phyloP scores from a whole-genome alignment of 2,113 vertebrate species.

The Poeciliopsis prolifica region DNA sequence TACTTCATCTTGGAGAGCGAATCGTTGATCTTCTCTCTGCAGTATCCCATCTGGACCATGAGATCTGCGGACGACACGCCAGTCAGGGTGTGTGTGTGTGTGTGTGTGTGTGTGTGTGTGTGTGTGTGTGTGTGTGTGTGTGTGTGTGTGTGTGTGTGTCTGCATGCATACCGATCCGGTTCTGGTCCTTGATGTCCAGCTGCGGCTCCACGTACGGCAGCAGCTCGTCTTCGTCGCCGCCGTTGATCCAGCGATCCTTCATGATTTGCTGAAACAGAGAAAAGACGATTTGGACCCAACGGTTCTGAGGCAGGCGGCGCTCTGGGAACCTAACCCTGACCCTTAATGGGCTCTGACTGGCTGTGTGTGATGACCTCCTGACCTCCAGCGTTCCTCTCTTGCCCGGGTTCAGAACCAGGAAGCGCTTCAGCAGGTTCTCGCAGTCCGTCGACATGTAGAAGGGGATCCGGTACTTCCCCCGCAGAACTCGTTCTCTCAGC shows the following conservation, averaged over 20 bases:
- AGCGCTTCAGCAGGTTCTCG: conserved; percentile 92
- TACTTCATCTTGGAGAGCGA: conserved; percentile 54
- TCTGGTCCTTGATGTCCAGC: conserved; percentile 38
- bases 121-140: no score
- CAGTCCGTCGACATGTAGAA: conserved; percentile 97
- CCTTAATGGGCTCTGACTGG: no score
- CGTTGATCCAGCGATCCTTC: conserved; percentile 56
- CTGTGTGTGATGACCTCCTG: background rate
- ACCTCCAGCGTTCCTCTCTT: conserved; percentile 93
- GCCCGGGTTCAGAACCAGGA: conserved; percentile 89
- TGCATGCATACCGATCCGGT: no score
- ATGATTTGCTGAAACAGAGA: conserved; percentile 49
- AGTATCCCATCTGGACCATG: conserved; percentile 54
- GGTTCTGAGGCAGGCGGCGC: no score
- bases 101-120: background rate
- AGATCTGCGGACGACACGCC: conserved; percentile 20
- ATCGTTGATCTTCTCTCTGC: conserved; percentile 36
- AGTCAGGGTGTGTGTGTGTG: background rate
- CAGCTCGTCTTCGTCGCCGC: conserved; percentile 28
- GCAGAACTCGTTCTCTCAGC: conserved; percentile 89
- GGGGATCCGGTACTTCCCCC: conserved; percentile 92
- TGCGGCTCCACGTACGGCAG: conserved; percentile 39
- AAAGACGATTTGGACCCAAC: background rate
- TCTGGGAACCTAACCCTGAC: background rate
- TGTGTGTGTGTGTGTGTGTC: background rate